Evolutionary conservation across 2,888 invertebrate genomes (phyloP), one percentile per base, ranked within the genome.

Genomic region (Pharmacophagus antenor): DNA sequence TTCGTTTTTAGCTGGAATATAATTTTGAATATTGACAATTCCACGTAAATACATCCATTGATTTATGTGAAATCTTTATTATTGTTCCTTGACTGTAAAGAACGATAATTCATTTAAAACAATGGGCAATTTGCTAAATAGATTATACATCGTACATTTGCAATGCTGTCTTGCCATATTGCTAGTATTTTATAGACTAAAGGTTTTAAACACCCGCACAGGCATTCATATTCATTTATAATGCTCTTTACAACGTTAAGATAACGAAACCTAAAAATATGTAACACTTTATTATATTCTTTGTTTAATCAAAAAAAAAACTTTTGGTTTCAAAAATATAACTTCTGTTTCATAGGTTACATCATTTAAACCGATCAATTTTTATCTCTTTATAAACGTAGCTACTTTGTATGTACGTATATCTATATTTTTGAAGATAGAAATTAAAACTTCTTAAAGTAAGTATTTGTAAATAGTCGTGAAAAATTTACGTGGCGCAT

Each of bases 151-250:
- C 86, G 86, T 87, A 85, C 88, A 87, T 85, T 82, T 77, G 79
- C 86, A 84, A 82, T 84, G 85, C 84, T 86, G 87, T 89, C 89
- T 90, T 90, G 90, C 90, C 90, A 90, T 88, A 85, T 79, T 80
- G 76, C 83, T 87, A 87, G 87, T 82, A 76, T 85, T 83, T 80
- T 77, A 78, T 85, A 85, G 84, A 76, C 75, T 80, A 72, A 80
- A 83, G 80, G 80, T 85, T 82, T 80, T 74, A 61, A 65, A 72
- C 82, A 81, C 82, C 84, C 79, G 71, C 70, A 55, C 60, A 62
- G 51, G 41, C 47, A 62, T 59, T 52, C 54, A 25, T 58, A 56
- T 61, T 62, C 61, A 58, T 58, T 63, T 56, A 59, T n/a, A 47
- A 25, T 18, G 27, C n/a, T 53, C n/a, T 23, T 48, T 15, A 22